Evolutionary conservation across 2,797 vertebrate species (phyloP), one percentile per base, ranked within the genome.

Genomic region (Brotogeris chrysoptera): DNA sequence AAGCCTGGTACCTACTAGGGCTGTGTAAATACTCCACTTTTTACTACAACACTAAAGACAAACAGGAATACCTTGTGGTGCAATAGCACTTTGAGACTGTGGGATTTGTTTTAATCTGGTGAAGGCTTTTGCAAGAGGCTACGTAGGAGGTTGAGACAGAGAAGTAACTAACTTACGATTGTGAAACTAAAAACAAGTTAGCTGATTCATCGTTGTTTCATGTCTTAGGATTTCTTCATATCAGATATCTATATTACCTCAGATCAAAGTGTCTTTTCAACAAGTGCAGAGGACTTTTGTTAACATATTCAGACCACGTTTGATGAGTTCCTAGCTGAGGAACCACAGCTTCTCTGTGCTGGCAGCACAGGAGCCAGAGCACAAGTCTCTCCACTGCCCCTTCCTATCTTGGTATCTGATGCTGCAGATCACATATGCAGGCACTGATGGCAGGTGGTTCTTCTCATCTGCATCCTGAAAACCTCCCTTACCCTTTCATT

Each of bases 101-200:
- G 64, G 59, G 76, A 92, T 88, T 96, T 92, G 30, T 78, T 95
- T 80, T 89, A 95, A 92, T 79, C 78, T 86, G 14, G 44, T 24
- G 23, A 93, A 90, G 71, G 28, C 90, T 96, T 87, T 97, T 96
- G 95, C 95, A 96, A 96, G 93, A 86, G 94, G 61, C 41, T 68
- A 46, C 80, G 91, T 88, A 96, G 88, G 93, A 96, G 94, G 95
- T 3, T 93, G 60, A 81, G 71, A 80, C 80, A 92, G 80, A 92
- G 77, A 64, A 96, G 86, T 88, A 88, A 93, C 88, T 94, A 88
- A 96, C 78, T 87, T 53, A 66, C 0, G 46, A 66, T 92, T 96
- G 95, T 88, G 94, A 80, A 96, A 97, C 87, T 86, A 80, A 93
- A 85, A 91, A 69, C 89, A 90, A 96, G 60, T 74, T 61, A 70